Conservation (phyloP, 2,797 vertebrate species). For the Centroberyx gerrardi region DNA sequence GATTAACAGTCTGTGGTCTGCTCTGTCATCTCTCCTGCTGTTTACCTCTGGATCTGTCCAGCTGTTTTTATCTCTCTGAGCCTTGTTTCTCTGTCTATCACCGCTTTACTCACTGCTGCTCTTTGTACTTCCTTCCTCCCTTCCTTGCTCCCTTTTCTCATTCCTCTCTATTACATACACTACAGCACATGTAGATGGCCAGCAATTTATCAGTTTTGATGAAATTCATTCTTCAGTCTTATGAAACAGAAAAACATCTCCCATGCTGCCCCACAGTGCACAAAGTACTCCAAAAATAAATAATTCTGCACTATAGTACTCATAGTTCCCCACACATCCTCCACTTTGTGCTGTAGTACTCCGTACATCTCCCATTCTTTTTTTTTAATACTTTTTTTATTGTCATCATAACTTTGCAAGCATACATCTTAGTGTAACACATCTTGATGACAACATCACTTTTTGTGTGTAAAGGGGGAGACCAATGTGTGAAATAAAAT, state of each 20-base stretch:
- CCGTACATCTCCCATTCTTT: no score
- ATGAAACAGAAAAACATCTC: background rate
- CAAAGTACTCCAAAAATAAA: no score
- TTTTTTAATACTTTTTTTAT: no score
- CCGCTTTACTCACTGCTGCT: slow-evolving; percentile 31
- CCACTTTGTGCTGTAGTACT: no score
- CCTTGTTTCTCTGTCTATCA: slow-evolving; percentile 43
- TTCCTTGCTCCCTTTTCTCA: background rate
- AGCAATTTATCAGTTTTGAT: slow-evolving; percentile 16
- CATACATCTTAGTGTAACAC: no score
- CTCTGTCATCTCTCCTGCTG: slow-evolving; percentile 41
- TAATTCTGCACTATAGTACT: no score
- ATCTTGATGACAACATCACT: no score
- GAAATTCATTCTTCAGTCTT: slow-evolving; percentile 5
- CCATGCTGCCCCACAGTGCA: background rate
- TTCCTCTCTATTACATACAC: slow-evolving; percentile 22
- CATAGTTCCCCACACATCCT: no score
- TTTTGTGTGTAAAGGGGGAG: no score
- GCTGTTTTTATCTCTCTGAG: slow-evolving; percentile 59
- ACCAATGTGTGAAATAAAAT: no score
- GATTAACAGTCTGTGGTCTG: slow-evolving; percentile 53
- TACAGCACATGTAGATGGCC: background rate
- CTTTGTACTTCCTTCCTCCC: slow-evolving; percentile 33
- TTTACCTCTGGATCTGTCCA: slow-evolving; percentile 39
- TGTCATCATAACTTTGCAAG: no score